Percentiles rank a stretch among this genome's conserved stretches.
Conservation (phyloP, 2,113 vertebrate species). For the Chlorodrepanis virens region DNA sequence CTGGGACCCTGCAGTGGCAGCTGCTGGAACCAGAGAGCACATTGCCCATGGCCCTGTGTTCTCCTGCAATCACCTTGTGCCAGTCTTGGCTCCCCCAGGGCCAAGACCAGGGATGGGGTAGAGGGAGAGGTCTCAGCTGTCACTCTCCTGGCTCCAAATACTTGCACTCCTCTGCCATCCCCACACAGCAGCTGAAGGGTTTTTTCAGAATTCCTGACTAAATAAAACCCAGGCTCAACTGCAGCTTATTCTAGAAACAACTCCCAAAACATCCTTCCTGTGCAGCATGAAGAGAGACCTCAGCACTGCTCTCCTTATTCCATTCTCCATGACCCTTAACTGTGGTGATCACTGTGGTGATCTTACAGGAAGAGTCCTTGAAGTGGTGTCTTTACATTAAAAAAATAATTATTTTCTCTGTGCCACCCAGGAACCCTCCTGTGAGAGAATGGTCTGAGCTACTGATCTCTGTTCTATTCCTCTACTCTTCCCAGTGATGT, state of each 20-base stretch:
- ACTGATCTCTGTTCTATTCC: neutral
- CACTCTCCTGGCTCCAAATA: neutral
- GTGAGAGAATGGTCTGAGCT: neutral
- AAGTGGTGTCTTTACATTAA: neutral
- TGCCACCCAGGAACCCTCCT: fast-evolving
- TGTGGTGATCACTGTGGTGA: no score
- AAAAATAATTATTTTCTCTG: neutral
- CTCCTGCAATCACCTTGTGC: neutral
- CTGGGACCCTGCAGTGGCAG: neutral
- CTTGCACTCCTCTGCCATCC: neutral
- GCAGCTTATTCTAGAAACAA: neutral
- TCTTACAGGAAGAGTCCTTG: neutral
- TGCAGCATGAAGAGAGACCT: neutral
- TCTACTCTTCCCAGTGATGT: neutral
- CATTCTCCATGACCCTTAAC: neutral
- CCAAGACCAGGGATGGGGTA: neutral
- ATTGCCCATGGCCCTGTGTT: fast-evolving
- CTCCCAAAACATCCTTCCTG: neutral
- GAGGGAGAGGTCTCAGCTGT: neutral
- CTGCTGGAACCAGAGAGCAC: neutral
- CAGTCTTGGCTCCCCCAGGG: neutral
- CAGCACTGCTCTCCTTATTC: neutral
- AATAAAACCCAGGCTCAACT: neutral
- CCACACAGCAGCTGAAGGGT: neutral
- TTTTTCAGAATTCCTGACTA: neutral